These are phyloP conservation scores for Teleiodes luculella DNA, from an alignment of 2,888 invertebrate species.

Conservation along the genomic window DNA sequence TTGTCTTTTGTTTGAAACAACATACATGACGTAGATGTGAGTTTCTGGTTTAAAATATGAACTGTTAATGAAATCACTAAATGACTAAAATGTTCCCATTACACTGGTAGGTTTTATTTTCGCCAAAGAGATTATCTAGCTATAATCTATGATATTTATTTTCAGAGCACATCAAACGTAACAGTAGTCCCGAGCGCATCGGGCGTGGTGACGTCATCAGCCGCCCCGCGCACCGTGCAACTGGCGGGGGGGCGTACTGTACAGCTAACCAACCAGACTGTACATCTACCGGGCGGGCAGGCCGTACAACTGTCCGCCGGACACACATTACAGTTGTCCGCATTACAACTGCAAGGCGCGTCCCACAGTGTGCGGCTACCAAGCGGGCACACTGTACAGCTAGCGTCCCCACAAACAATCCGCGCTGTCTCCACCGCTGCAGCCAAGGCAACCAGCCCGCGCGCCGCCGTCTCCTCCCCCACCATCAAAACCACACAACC, in stretches of 20 bases:
- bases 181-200: slow-evolving; percentile 50
- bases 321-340: slow-evolving; percentile 54
- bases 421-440: slow-evolving; percentile 40
- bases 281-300: slow-evolving; percentile 48
- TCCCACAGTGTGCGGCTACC: slow-evolving; percentile 60
- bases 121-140: no score
- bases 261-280: slow-evolving; percentile 56
- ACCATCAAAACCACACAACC: slow-evolving; percentile 41
- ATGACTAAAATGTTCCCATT: no score
- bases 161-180: slow-evolving; percentile 44
- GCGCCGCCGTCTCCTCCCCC: slow-evolving; percentile 38
- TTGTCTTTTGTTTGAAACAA: no score
- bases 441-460: slow-evolving; percentile 40
- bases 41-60: no score
- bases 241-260: slow-evolving; percentile 62
- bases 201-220: slow-evolving; percentile 42
- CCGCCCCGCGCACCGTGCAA: slow-evolving; percentile 54
- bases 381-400: slow-evolving; percentile 65
- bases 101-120: no score
- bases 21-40: no score
- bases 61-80: no score
- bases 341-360: slow-evolving; percentile 44
- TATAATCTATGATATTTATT: slow-evolving; percentile 17
- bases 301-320: slow-evolving; percentile 52
- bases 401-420: slow-evolving; percentile 54